Base-by-base conservation (phyloP, 2,113 vertebrate genomes). In the Neogobius melanostomus region DNA sequence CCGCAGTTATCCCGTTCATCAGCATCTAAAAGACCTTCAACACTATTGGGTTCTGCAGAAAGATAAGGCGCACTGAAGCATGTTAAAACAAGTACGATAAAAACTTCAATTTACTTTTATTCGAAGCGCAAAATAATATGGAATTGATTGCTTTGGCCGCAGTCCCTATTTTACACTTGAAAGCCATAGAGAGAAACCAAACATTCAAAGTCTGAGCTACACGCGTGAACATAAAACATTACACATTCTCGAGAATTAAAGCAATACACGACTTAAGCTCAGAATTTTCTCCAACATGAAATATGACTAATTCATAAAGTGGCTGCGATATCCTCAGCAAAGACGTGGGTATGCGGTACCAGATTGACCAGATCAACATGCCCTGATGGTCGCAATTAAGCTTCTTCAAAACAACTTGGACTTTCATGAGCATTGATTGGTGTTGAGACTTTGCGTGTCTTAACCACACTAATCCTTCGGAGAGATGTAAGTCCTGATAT, bases 1-100 rank as follows among this genome's bases (percentile, higher is more conserved):
- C 47, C 28, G 74, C 52, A 74, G 72, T 82, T 76, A 76, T 61
- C 54, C 57, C 17, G 75, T 84, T 79, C 47, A 76, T 88, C 75
- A 80, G 75, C 63, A 66, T 16, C 11, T 14, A 63, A 64, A 50
- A n/a, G 54, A 11, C 48, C 45, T 66, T 56, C 57, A 28, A 28
- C 44, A 54, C 54, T 17, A 46, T 66, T 15, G 16, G 11, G 77
- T 73, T 73, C 61, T 21, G 21, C 59, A 59, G 68, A 54, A 66
- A 51, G 54, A 47, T 11, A 11, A 42, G 1, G n/a, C 7, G 15
- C 15, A 53, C 2, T 14, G 28, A 42, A 28, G 46, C 12, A 46
- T 11, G 28, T 66, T 47, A 1, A 12, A 6, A 71, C 42, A 60
- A 28, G 6, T 15, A 15, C 14, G 36, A 60, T 60, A 60, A 42